Conservation (phyloP, 2,113 vertebrate species). For the Monarcha castaneiventris region DNA sequence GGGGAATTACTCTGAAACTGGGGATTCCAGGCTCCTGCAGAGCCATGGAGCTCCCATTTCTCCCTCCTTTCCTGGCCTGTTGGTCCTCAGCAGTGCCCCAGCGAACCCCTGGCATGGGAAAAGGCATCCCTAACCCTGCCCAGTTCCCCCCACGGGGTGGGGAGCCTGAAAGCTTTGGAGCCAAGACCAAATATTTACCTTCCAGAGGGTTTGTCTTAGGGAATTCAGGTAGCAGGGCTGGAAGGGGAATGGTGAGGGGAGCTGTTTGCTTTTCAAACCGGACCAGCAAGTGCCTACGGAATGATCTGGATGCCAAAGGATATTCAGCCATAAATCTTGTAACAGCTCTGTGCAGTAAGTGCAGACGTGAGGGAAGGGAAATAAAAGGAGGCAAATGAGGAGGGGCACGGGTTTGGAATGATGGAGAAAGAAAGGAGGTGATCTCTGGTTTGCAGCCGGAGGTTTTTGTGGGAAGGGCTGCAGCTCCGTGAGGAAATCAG, state of each 20-base stretch:
- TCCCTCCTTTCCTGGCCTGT: background rate
- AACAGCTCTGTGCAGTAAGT: background rate
- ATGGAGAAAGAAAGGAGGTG: background rate
- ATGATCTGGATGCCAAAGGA: background rate
- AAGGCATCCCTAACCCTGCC: background rate
- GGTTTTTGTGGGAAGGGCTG: slow-evolving; percentile 6
- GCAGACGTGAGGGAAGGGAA: background rate
- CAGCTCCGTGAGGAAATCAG: background rate
- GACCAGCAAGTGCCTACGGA: background rate
- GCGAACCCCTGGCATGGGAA: fast-evolving
- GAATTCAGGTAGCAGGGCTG: background rate
- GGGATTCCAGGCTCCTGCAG: background rate
- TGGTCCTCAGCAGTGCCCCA: background rate
- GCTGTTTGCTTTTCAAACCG: slow-evolving; percentile 5
- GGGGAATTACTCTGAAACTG: background rate
- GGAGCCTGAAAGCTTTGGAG: background rate
- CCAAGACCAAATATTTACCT: slow-evolving; percentile 8
- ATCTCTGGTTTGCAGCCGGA: background rate
- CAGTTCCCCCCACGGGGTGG: fast-evolving
- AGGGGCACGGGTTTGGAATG: background rate
- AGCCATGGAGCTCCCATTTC: fast-evolving
- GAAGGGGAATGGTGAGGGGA: background rate
- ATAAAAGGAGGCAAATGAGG: background rate
- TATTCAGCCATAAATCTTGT: background rate
- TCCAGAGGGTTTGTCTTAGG: background rate